Conservation (phyloP, 2,113 vertebrate genomes). For the Mus spicilegus region DNA sequence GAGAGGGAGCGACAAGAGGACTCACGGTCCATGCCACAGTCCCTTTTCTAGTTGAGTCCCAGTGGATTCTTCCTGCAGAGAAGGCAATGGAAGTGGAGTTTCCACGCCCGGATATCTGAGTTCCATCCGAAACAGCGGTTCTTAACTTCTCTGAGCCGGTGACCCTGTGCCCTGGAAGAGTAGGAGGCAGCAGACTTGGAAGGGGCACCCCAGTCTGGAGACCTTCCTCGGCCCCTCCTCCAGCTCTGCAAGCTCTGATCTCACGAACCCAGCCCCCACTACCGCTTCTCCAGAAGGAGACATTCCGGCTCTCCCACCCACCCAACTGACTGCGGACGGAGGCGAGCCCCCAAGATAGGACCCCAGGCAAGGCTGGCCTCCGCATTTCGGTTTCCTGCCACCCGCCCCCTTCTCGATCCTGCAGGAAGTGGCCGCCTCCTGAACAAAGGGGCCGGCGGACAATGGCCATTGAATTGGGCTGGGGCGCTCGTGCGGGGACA, state of each 20-base stretch:
- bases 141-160: background rate
- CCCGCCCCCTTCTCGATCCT: slow-evolving; percentile 29
- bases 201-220: background rate
- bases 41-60: background rate
- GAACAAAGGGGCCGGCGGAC: slow-evolving; percentile 81
- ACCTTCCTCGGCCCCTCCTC: background rate
- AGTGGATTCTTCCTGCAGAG: background rate
- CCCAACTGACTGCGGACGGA: background rate
- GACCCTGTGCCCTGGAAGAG: background rate
- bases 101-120: background rate
- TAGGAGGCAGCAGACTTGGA: background rate
- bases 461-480: slow-evolving; percentile 82
- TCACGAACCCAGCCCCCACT: background rate
- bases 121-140: background rate
- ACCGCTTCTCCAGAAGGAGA: background rate
- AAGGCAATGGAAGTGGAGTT: background rate
- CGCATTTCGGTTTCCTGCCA: slow-evolving; percentile 69
- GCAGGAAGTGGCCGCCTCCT: slow-evolving; percentile 78
- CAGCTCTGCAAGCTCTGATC: background rate
- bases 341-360: background rate
- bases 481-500: slow-evolving; percentile 59
- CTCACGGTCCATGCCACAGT: background rate
- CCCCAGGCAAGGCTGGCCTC: slow-evolving; percentile 51
- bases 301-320: background rate
- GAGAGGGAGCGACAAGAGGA: background rate